Base-by-base conservation (phyloP, 2,888 invertebrate genomes). In the Ellobium chinense region DNA sequence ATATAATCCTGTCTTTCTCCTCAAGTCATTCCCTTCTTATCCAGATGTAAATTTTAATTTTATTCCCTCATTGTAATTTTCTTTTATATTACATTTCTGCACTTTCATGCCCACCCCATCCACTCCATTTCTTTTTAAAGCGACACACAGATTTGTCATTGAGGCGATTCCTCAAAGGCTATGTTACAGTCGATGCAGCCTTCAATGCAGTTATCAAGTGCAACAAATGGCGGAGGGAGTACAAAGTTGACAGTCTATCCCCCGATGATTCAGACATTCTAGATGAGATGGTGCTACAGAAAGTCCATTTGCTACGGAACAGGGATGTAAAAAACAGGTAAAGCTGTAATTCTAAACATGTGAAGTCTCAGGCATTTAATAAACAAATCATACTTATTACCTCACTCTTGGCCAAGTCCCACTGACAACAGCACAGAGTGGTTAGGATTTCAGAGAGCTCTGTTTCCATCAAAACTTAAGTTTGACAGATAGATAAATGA, bases 141-240 rank as follows among this genome's bases (percentile, higher is more conserved):
- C 65, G 69, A 21, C 82, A 96, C 88, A 96, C 96, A 91, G 96
- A 96, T 78, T 96, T 94, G 91, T 96, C 96, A 0, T 79, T 91
- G 7, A 76, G 84, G 21, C 94, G 96, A 86, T 96, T 96, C 93
- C 93, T 96, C 80, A 94, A 95, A 87, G 96, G 96, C 24, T 96
- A 96, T 89, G 95, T 95, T 93, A 95, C 95, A 56, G 95, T 95
- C 65, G 96, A 96, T 91, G 94, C 94, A 88, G 95, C 96, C 9
- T 86, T 83, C 76, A 81, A 83, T 54, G 81, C 82, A 46, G 46
- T 89, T 24, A 62, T 88, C 12, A 89, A 88, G 79, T 87, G 84
- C 74, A 85, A 86, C 83, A 96, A 96, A 93, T 96, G 96, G 96
- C 94, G 96, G 83, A 94, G 94, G 72, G 95, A 96, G 85, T 96